Percentiles rank a stretch among this genome's conserved stretches.
Conservation (phyloP, 2,888 invertebrate species). For the Aphodius sticticus region DNA sequence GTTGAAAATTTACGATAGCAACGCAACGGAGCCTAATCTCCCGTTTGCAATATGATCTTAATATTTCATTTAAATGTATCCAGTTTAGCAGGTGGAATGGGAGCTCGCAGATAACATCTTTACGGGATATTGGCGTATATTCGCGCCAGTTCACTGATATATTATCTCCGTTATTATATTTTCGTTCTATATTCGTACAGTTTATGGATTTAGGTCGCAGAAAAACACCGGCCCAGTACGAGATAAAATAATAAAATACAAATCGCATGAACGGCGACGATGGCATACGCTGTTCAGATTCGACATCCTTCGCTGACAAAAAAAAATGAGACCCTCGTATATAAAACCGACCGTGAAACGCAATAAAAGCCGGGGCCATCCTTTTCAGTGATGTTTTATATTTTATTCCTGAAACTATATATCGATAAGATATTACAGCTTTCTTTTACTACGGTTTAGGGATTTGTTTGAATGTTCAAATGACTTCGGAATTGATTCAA, state of each 20-base stretch:
- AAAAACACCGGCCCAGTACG: background rate
- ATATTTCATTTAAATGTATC: background rate
- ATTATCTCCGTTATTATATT: constrained; percentile 4
- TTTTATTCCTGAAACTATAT: background rate
- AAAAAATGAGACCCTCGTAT: background rate
- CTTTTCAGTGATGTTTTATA: background rate
- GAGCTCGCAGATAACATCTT: background rate
- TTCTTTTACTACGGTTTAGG: background rate
- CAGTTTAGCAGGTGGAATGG: background rate
- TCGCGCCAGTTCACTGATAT: background rate
- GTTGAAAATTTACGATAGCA: background rate
- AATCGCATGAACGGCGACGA: background rate
- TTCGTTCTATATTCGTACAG: background rate
- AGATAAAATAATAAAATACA: background rate
- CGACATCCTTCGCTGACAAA: background rate
- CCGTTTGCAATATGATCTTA: background rate
- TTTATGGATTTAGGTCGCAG: background rate
- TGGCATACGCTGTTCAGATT: background rate
- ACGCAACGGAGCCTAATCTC: background rate
- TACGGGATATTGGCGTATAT: background rate
- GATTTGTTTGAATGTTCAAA: background rate
- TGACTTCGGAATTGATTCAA: background rate
- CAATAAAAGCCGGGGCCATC: background rate
- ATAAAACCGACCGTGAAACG: background rate
- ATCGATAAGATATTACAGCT: background rate